These are phyloP conservation scores for Nasonia longicornis DNA, from an alignment of 1,140 invertebrate genomes.

Conservation along the genomic window DNA sequence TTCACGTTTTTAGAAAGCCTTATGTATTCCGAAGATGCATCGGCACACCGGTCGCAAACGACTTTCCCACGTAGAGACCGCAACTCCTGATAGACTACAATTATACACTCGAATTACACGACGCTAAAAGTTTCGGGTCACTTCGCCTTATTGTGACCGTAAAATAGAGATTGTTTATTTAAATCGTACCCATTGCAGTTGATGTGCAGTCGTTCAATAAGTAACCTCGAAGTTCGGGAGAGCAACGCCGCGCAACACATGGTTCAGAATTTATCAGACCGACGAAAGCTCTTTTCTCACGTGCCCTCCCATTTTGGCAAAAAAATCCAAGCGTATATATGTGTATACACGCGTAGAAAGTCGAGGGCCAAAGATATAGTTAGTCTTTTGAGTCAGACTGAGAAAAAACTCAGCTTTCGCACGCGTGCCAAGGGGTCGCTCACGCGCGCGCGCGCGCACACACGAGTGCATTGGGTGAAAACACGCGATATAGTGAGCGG, in stretches of 20 bases:
- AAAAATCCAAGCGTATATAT: background rate
- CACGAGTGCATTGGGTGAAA: constrained; percentile 29
- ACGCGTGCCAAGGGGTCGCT: constrained; percentile 24
- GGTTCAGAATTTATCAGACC: background rate
- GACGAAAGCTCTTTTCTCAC: background rate
- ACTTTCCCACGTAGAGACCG: constrained; percentile 20
- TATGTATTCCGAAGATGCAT: background rate
- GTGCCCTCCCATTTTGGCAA: background rate
- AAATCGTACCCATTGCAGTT: too few species aligned
- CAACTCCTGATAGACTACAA: too few species aligned
- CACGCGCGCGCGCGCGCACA: background rate
- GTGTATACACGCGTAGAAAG: background rate
- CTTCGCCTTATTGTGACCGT: too few species aligned
- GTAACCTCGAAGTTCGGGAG: background rate
- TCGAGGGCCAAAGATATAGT: constrained; percentile 8
- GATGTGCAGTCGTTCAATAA: background rate
- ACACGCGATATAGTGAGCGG: constrained; percentile 8
- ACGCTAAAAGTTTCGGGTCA: too few species aligned
- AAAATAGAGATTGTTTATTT: too few species aligned
- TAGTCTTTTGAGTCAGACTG: constrained; percentile 14
- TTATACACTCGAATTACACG: too few species aligned
- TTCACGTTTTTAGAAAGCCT: background rate
- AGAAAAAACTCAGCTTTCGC: constrained; percentile 32
- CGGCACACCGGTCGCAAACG: background rate
- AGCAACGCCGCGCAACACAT: background rate